Evolutionary conservation across 2,113 vertebrate species (phyloP).

Genomic region (Pipa parva): DNA sequence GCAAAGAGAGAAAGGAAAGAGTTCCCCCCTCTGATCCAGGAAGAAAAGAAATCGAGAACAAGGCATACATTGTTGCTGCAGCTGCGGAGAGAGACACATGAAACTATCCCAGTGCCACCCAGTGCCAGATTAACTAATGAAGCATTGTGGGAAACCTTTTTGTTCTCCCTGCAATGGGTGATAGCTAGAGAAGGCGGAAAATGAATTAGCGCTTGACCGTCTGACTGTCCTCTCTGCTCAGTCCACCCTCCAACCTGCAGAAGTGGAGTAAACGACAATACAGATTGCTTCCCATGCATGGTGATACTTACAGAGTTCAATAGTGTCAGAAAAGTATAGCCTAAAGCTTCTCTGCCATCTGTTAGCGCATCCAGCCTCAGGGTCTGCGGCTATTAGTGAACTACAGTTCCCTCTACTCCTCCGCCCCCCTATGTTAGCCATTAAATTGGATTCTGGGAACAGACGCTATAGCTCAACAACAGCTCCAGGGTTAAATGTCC

Average conservation of each 20-base stretch:
- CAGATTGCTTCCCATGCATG: background rate
- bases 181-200: constrained; percentile 12
- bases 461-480: too few relatives aligned
- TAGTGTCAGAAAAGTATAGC: too few relatives aligned
- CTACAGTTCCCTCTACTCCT: too few relatives aligned
- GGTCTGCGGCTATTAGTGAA: too few relatives aligned
- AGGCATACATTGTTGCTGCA: constrained; percentile 7
- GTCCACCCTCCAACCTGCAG: too few relatives aligned
- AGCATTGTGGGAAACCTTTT: constrained; percentile 6
- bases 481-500: too few relatives aligned
- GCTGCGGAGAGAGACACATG: constrained; percentile 6
- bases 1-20: background rate
- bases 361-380: too few relatives aligned
- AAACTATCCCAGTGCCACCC: constrained; percentile 13
- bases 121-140: constrained; percentile 6
- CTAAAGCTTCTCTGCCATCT: too few relatives aligned
- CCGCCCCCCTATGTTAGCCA: too few relatives aligned
- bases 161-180: constrained; percentile 17
- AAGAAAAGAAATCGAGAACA: constrained; percentile 5
- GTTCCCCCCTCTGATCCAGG: background rate
- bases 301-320: background rate
- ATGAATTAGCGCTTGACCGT: background rate
- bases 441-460: too few relatives aligned
- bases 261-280: too few relatives aligned
- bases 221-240: background rate